Base-by-base conservation (phyloP, 92 coral and sea anemone genomes). In the Actinernus sp. region DNA sequence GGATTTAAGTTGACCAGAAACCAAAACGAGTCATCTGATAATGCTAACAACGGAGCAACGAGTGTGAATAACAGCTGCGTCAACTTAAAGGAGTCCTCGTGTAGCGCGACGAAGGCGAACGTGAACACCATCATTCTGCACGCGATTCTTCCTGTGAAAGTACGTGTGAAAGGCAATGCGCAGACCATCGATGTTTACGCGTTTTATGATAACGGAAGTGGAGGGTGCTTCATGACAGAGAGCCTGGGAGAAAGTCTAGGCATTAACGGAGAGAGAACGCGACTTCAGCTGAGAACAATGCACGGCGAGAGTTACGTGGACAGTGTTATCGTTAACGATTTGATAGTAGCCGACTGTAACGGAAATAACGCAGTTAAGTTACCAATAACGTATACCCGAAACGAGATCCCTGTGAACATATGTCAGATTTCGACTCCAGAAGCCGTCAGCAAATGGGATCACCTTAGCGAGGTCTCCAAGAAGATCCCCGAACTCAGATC, bases 181-280 rank as follows among this genome's bases (percentile, higher is more conserved):
- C n/a, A 50, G n/a, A 28, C 58, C 1, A 76, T 88, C 3, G 49
- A n/a, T 0, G 82, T 86, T 16, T 88, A 88, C 32, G 86, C 93
- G 1, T 82, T 88, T 66, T 83, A 83, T 27, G 94, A 88, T 30
- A 74, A 68, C 27, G 86, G 87, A 17, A 88, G 94, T 38, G 76
- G 71, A 13, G 89, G 94, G 5, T 75, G 89, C 49, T 88, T 78
- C 29, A 23, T 78, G 1, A 76, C 87, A 0, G 89, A 82, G 55
- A 33, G 17, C 33, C 76, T 82, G 12, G 48, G 53, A 46, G 51
- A 64, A 10, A 67, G 55, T 53, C 63, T 82, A n/a, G 79, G 63
- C 11, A 71, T 38, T 3, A 2, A 31, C 11, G 82, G 83, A 14
- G 49, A 31, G 28, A 50, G 45, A 29, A 73, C 83, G 1, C 29